Evolutionary conservation across 2,888 invertebrate genomes (phyloP).

Genomic region (Pecten maximus): DNA sequence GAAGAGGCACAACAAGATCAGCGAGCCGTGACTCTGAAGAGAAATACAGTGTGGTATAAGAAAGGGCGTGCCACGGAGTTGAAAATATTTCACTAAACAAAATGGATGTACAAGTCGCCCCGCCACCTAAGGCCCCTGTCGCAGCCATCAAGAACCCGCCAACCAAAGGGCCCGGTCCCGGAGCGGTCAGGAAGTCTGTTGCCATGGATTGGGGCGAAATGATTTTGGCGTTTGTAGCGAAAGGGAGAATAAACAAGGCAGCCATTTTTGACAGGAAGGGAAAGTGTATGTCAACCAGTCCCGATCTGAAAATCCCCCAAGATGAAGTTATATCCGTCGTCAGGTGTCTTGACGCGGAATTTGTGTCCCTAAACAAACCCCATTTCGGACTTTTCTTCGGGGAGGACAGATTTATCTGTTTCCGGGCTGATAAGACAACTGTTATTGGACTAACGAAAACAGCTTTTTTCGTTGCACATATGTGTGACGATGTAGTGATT

Average conservation of each 20-base stretch:
- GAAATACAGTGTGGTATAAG: constrained; percentile 2
- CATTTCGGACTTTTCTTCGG: constrained; percentile 66
- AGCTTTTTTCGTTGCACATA: constrained; percentile 65
- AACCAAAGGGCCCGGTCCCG: constrained; percentile 10
- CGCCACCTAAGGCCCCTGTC: background rate
- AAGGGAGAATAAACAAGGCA: constrained; percentile 61
- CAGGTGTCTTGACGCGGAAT: constrained; percentile 60
- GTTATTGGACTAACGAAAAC: constrained; percentile 63
- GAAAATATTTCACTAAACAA: background rate
- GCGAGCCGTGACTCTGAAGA: background rate
- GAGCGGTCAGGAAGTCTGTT: constrained; percentile 26
- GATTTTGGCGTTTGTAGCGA: constrained; percentile 64
- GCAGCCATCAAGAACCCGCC: background rate
- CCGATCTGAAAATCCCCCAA: constrained; percentile 59
- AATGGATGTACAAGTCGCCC: background rate
- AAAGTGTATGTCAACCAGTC: constrained; percentile 62
- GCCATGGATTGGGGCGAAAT: constrained; percentile 64
- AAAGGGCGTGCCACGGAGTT: background rate
- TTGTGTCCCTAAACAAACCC: constrained; percentile 59
- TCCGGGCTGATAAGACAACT: constrained; percentile 61
- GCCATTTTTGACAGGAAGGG: constrained; percentile 66
- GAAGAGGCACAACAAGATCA: background rate
- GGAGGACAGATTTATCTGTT: constrained; percentile 61
- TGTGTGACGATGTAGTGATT: constrained; percentile 65
- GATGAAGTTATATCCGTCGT: constrained; percentile 63